Percentiles rank a stretch among this genome's conserved stretches.
These are phyloP conservation scores for Sardinella longiceps DNA, from an alignment of 2,797 vertebrate genomes.

Conservation along the genomic window DNA sequence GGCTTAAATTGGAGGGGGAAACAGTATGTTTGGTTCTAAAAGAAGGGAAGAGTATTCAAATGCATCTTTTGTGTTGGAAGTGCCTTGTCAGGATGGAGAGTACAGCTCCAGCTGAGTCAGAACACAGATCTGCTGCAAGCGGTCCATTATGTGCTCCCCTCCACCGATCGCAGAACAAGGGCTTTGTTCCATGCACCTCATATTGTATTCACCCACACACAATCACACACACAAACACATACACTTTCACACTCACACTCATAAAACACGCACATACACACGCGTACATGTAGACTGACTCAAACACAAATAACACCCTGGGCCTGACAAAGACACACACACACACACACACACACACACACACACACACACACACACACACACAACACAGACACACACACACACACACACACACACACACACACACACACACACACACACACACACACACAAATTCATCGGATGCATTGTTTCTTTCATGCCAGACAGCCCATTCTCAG, in stretches of 20 bases:
- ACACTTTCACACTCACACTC: neutral
- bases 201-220: neutral
- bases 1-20: slow-evolving; percentile 51
- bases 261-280: slow-evolving; percentile 17
- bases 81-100: neutral
- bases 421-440: slow-evolving; percentile 40
- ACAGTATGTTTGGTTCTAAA: slow-evolving; percentile 19
- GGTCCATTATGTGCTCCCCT: neutral
- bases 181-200: neutral
- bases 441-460: slow-evolving; percentile 31
- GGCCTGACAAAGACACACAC: slow-evolving; percentile 29
- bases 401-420: slow-evolving; percentile 25
- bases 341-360: slow-evolving; percentile 25
- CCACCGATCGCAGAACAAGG: neutral
- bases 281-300: slow-evolving; percentile 37
- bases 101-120: neutral
- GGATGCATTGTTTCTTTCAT: slow-evolving; percentile 51
- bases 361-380: slow-evolving; percentile 41
- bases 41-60: neutral
- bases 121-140: slow-evolving; percentile 7
- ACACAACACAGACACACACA: slow-evolving; percentile 35
- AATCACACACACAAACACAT: neutral
- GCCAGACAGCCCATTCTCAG: slow-evolving; percentile 53
- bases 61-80: neutral
- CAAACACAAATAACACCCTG: slow-evolving; percentile 18